Percentiles rank a stretch among this genome's conserved stretches.
These are phyloP conservation scores for Drosophila borborema DNA, from an alignment of 2,888 invertebrate genomes.

Conservation along the genomic window DNA sequence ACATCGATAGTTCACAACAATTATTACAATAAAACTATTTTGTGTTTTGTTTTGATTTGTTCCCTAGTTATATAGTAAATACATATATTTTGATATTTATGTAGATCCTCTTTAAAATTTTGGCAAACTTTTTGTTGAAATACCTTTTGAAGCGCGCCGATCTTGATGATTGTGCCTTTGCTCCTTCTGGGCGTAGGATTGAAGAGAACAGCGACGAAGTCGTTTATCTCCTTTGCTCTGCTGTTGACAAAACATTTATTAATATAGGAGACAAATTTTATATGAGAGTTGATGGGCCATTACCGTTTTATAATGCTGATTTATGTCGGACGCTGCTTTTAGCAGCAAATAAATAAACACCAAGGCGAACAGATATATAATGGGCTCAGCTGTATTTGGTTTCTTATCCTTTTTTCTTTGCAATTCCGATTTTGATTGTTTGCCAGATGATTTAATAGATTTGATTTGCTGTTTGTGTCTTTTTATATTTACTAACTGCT, in stretches of 20 bases:
- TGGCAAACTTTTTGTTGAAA: conserved; percentile 82
- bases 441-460: conserved; percentile 17
- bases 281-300: neutral
- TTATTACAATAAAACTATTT: conserved; percentile 40
- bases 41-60: conserved; percentile 38
- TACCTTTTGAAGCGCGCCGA: conserved; percentile 84
- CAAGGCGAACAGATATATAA: conserved; percentile 84
- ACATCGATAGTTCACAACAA: conserved; percentile 56
- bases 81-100: conserved; percentile 24
- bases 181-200: conserved; percentile 83
- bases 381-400: conserved; percentile 81
- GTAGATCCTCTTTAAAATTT: conserved; percentile 68
- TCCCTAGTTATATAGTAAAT: conserved; percentile 55
- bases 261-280: neutral
- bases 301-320: conserved; percentile 84
- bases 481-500: conserved; percentile 10
- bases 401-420: conserved; percentile 74
- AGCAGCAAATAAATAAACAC: conserved; percentile 83
- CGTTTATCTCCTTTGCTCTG: conserved; percentile 82
- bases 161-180: conserved; percentile 71
- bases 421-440: conserved; percentile 13
- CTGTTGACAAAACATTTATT: conserved; percentile 47
- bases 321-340: conserved; percentile 84
- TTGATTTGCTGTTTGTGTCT: conserved; percentile 13
- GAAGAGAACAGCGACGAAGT: conserved; percentile 83